Evolutionary conservation across 2,888 invertebrate species (phyloP), one percentile per base, ranked within the genome.

Genomic region (Acanthosoma haemorrhoidale): DNA sequence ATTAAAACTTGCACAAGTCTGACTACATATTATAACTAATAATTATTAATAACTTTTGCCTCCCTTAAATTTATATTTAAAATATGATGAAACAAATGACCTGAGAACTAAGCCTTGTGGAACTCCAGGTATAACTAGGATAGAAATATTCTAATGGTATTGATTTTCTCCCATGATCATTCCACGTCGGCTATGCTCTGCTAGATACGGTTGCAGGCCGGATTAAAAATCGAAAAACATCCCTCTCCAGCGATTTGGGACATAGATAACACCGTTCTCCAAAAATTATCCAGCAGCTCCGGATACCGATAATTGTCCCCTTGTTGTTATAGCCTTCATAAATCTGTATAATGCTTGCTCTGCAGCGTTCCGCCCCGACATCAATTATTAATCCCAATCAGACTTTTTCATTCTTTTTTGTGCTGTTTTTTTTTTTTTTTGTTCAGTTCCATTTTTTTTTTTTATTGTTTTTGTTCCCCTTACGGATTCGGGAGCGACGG

Each of bases 321-420:
- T 51, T 51, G 51, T 51, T 51, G 29, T 51, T 51, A 51, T 25
- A 51, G 25, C 51, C 51, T 25, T 51, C 51, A 51, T 51, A 51
- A 51, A 51, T 51, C 51, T 51, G 51, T 51, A 51, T 51, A 51
- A 51, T 51, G 51, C 51, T 51, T 51, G 51, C 51, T 51, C 25
- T n/a, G 25, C 25, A 25, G 51, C 25, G 51, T 25, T 51, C 51
- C 43, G 21, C 25, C 4, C 21, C 25, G 29, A 6, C 21, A 51
- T 51, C 25, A 51, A 51, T 51, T 51, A 51, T 51, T 51, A 51
- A 51, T 51, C 25, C 51, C 51, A 51, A 51, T 51, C 51, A 51
- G 51, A 4, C 29, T 51, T 51, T 51, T 51, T 21, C 29, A 13
- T 25, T 25, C n/a, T 41, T 39, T 41, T 25, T 51, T 25, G 11